Evolutionary conservation across 2,113 vertebrate genomes (phyloP), one percentile per base, ranked within the genome.

Genomic region (Lanius collurio): DNA sequence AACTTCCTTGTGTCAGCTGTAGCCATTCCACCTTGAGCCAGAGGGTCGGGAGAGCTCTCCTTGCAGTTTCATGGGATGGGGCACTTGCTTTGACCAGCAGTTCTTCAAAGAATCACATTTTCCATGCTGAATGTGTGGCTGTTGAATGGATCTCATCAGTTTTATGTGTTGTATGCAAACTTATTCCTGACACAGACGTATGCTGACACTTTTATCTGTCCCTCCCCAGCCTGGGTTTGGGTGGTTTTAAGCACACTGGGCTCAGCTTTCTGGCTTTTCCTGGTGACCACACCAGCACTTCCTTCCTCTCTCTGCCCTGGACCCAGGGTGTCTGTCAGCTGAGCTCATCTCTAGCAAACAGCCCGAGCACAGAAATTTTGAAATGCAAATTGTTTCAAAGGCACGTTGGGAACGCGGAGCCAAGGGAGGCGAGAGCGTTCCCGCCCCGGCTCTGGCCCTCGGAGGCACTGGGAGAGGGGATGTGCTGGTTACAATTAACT

Each of bases 401-500:
- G 76, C 69, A 30, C 1, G 1, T 90, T 75, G 67, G 93, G 60
- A 75, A 52, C 4, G 2, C 17, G 49, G 47, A 93, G 75, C 87
- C 71, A 28, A 31, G 87, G 49, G 79, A 79, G 70, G 39, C 0
- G 8, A 94, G 68, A 0, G 0, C 6, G 11, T 10, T 67, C 41
- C 37, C 17, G 10, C 62, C 71, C 64, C 0, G 16, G 70, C 47
- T 73, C 70, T 0, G 3, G 81, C 80, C 78, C 90, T 95, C 0
- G 1, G 55, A 87, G 74, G 65, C 63, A 4, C 39, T 41, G 78
- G 12, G 2, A 92, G 91, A 93, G 79, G 83, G 70, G 84, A 78
- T 82, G 23, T 76, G 53, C 95, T 95, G 96, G 60, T 92, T 92
- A 21, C 90, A 94, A 87, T 95, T 95, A 92, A 89, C 77, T 81